phyloP scores from a whole-genome alignment of 64 coral and sea anemone species.

The Pocillopora damicornis region DNA sequence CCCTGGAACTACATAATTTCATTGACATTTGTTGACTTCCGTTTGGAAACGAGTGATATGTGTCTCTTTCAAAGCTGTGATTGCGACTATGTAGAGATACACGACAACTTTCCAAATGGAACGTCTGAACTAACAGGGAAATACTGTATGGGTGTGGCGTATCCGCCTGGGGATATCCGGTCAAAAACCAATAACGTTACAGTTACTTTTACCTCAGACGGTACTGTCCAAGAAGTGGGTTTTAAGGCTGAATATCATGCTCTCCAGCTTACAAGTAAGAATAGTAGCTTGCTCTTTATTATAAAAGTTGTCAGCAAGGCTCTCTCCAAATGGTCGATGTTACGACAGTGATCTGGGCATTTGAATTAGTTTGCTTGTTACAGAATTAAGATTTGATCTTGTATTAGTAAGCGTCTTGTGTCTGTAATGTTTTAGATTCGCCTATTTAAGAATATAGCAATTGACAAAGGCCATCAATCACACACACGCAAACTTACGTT shows the following conservation, averaged over 20 bases:
- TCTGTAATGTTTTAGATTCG: not conserved
- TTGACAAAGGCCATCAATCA: too few relatives aligned
- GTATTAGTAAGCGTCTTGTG: not conserved
- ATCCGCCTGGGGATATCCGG: not conserved
- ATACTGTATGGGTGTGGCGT: slow-evolving; percentile 27
- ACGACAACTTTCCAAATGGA: slow-evolving; percentile 12
- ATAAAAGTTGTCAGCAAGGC: not conserved
- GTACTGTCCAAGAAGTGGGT: not conserved
- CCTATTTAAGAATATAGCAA: too few relatives aligned
- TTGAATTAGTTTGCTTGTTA: too few relatives aligned
- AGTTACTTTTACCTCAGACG: not conserved
- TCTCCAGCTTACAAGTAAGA: slow-evolving; percentile 8
- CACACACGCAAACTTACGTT: not conserved
- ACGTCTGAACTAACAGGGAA: not conserved
- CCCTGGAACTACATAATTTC: slow-evolving; percentile 12
- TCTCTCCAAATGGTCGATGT: not conserved
- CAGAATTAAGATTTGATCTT: not conserved
- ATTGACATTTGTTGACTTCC: slow-evolving; percentile 20
- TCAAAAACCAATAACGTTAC: slow-evolving; percentile 11
- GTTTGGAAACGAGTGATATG: not conserved
- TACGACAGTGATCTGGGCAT: not conserved
- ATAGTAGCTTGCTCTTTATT: not conserved
- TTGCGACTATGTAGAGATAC: slow-evolving; percentile 18
- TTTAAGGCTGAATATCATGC: slow-evolving; percentile 20
- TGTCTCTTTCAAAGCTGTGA: not conserved